Percentiles rank a stretch among this genome's conserved stretches.
These are phyloP conservation scores for Rhinogobio ventralis DNA, from an alignment of 2,797 vertebrate genomes.

Conservation along the genomic window DNA sequence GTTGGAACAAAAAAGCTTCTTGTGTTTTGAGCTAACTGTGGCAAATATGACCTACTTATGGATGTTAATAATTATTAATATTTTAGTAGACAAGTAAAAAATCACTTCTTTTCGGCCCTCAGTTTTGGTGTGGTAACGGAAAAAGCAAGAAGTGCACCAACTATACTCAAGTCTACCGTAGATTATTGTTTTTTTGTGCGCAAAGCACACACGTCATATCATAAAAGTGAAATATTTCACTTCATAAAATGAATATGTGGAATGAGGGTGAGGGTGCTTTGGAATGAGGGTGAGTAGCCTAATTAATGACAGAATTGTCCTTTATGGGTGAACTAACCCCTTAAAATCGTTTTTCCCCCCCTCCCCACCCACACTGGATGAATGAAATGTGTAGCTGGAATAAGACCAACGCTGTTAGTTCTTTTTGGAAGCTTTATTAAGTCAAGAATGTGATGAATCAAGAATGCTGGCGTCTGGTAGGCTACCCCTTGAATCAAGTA, in stretches of 20 bases:
- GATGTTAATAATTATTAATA: too few relatives aligned
- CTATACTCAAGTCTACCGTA: too few relatives aligned
- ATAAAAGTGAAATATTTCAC: neutral
- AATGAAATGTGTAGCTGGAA: neutral
- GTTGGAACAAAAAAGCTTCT: too few relatives aligned
- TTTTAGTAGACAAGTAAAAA: too few relatives aligned
- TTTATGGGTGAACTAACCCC: neutral
- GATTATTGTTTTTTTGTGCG: too few relatives aligned
- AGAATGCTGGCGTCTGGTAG: neutral
- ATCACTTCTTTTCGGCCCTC: too few relatives aligned
- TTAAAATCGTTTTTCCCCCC: neutral
- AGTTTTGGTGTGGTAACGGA: too few relatives aligned
- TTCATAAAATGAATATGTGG: neutral
- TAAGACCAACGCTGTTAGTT: slow-evolving; percentile 32
- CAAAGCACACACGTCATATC: too few relatives aligned
- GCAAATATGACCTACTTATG: too few relatives aligned
- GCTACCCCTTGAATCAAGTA: neutral
- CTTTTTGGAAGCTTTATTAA: slow-evolving; percentile 58
- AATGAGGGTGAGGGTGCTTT: too few relatives aligned
- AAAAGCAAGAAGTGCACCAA: too few relatives aligned
- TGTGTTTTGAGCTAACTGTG: too few relatives aligned
- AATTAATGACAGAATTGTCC: neutral
- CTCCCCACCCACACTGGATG: neutral
- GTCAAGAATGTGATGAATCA: slow-evolving; percentile 33
- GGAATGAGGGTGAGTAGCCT: neutral